Conservation (phyloP, 1,140 invertebrate genomes). For the Colletes gigas region DNA sequence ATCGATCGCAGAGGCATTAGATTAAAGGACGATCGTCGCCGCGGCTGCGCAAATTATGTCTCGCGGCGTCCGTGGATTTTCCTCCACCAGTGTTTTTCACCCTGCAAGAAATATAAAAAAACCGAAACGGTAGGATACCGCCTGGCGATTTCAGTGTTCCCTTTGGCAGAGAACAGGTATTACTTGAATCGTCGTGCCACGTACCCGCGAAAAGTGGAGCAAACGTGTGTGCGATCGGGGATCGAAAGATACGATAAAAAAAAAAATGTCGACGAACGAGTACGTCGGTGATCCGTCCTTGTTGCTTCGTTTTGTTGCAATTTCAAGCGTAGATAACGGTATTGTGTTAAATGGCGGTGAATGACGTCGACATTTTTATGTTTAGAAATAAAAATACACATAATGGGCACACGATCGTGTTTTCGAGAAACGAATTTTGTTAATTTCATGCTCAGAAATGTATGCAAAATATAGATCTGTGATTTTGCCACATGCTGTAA, state of each 20-base stretch:
- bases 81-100: conserved; percentile 33
- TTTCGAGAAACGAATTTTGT: not conserved
- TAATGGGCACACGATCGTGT: not conserved
- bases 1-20: conserved; percentile 32
- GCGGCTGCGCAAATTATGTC: conserved; percentile 23
- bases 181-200: not conserved
- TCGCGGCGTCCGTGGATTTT: not conserved
- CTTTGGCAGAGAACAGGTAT: conserved; percentile 16
- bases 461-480: too few relatives aligned
- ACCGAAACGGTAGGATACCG: not conserved
- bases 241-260: not conserved
- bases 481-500: not conserved
- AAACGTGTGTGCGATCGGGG: not conserved
- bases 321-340: not conserved
- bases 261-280: not conserved
- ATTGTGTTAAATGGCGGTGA: too few relatives aligned
- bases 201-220: not conserved
- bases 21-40: conserved; percentile 32
- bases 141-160: not conserved
- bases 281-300: not conserved
- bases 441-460: too few relatives aligned
- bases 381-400: too few relatives aligned
- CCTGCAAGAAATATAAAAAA: not conserved
- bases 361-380: too few relatives aligned
- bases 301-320: not conserved